Evolutionary conservation across 1,140 invertebrate genomes (phyloP), one percentile per base, ranked within the genome.

Genomic region (Venustaconcha ellipsiformis): DNA sequence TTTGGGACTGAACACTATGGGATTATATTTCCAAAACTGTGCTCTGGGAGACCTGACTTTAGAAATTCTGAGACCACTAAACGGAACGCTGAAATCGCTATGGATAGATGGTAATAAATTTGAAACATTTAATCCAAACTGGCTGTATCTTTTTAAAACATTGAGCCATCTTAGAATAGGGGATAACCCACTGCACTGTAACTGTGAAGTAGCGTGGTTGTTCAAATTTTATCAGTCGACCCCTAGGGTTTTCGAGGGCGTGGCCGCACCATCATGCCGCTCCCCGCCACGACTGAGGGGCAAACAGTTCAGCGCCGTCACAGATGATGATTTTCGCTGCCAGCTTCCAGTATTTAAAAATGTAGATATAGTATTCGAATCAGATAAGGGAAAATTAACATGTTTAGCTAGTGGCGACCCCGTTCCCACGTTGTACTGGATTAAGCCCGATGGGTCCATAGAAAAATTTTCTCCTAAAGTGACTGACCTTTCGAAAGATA

Each of bases 31-130:
- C 63, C 84, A 88, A 66, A 84, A 88, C 37, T 88, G 87, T 78
- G 81, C 79, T n/a, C 80, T 89, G 62, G 79, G 77, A 57, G 80
- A 83, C 17, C 66, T 89, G 20, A 78, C 82, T 5, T 70, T 86
- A 0, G 84, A 87, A n/a, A 81, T 88, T 13, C 72, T 89, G 57
- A 75, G 77, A 15, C 88, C 88, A 17, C 78, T 89, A 59, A 89
- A 89, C 72, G 83, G 83, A 1, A 87, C 86, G 11, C 67, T 89
- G 57, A 81, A 84, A 63, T 82, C 84, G 2, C 67, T 89, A 20
- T 89, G 88, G 88, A 63, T 89, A n/a, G 81, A 89, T 70, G 83
- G 82, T 58, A 89, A 89, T 75, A 81, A 87, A 63, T 83, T 89
- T 57, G 84, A 87, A 63, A 68, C 78, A 12, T 83, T 89, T 62